Evolutionary conservation across 2,797 vertebrate species (phyloP).

Genomic region (Neopelma chrysocephalum): DNA sequence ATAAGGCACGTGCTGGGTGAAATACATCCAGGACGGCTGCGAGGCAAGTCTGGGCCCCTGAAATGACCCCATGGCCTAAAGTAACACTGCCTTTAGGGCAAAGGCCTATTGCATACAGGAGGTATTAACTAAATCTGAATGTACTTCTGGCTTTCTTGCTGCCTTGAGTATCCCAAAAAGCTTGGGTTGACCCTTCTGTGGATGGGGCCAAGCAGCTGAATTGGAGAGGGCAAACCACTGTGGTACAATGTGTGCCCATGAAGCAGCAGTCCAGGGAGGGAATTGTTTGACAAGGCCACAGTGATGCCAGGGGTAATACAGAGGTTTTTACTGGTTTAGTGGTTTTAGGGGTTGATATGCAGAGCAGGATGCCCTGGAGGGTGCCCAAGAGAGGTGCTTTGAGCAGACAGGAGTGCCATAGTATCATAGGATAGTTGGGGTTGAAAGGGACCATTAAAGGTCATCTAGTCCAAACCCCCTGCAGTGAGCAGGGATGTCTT

Average conservation of each 20-base stretch:
- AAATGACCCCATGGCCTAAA: neutral
- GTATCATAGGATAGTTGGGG: neutral
- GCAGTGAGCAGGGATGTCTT: neutral
- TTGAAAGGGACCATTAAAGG: neutral
- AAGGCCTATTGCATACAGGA: neutral
- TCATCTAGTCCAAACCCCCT: neutral
- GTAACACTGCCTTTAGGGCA: neutral
- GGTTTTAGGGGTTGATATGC: neutral
- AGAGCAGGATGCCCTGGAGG: neutral
- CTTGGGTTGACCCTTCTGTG: neutral
- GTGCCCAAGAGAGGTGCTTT: neutral
- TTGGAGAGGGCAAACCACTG: neutral
- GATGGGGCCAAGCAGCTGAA: neutral
- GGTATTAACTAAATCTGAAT: neutral
- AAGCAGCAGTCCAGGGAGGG: neutral
- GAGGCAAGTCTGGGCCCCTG: neutral
- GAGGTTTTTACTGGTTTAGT: too few species aligned
- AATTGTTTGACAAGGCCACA: neutral
- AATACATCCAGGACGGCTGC: neutral
- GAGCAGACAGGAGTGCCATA: neutral
- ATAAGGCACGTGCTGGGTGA: neutral
- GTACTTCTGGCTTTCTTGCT: neutral
- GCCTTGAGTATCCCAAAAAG: neutral
- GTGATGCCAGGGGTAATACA: neutral
- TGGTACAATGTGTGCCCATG: neutral